These are phyloP conservation scores for Ophioninae sp. DNA, from an alignment of 2,888 invertebrate genomes.

Conservation along the genomic window DNA sequence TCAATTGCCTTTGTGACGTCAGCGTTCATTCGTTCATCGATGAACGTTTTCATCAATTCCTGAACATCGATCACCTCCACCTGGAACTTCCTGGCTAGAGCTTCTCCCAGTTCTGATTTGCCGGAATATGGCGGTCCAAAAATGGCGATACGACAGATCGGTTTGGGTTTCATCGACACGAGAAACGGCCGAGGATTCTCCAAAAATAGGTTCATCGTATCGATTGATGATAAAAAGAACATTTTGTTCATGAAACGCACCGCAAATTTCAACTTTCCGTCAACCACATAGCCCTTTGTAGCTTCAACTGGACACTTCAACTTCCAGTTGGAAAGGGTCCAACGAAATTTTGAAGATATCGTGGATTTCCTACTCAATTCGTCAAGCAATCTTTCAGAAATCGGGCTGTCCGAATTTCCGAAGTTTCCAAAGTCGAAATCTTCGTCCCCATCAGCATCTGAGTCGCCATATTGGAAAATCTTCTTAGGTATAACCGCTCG, in stretches of 20 bases:
- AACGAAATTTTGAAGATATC: constrained; percentile 77
- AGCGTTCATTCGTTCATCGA: constrained; percentile 62
- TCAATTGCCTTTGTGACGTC: constrained; percentile 69
- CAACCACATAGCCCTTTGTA: constrained; percentile 82
- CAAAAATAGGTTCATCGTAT: constrained; percentile 83
- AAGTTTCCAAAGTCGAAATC: constrained; percentile 3
- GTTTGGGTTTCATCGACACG: constrained; percentile 83
- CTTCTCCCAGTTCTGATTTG: constrained; percentile 83
- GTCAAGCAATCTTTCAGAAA: constrained; percentile 76
- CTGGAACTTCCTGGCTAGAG: constrained; percentile 83
- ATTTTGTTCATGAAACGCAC: constrained; percentile 85
- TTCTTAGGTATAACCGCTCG: constrained; percentile 76
- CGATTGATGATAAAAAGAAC: constrained; percentile 83
- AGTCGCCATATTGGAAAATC: constrained; percentile 67
- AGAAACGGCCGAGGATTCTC: constrained; percentile 85
- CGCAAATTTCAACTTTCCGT: constrained; percentile 83
- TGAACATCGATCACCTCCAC: constrained; percentile 81
- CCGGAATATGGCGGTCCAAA: constrained; percentile 85
- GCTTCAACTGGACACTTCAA: constrained; percentile 86
- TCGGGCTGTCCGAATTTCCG: constrained; percentile 55
- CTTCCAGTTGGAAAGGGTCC: constrained; percentile 84
- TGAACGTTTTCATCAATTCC: constrained; percentile 68
- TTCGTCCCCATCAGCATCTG: constrained; percentile 45
- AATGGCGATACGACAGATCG: constrained; percentile 84
- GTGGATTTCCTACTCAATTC: constrained; percentile 72